These are phyloP conservation scores for Ophthalmolycus amberensis DNA, from an alignment of 2,113 vertebrate genomes.

Conservation along the genomic window DNA sequence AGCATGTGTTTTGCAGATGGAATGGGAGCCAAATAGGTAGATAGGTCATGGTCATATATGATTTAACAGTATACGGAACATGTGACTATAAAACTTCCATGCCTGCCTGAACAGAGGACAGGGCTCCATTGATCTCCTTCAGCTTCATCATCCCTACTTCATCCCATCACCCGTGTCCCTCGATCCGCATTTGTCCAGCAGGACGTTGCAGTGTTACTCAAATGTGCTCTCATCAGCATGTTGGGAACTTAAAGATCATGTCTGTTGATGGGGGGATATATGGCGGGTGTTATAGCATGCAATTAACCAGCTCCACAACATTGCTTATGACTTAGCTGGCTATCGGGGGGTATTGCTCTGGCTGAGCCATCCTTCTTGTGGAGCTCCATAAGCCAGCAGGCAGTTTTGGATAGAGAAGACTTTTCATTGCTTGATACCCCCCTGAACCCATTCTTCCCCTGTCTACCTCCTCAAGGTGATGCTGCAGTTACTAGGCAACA, in stretches of 20 bases:
- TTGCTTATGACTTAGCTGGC: slow-evolving; percentile 58
- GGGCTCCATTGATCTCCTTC: slow-evolving; percentile 52
- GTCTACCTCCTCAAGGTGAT: slow-evolving; percentile 48
- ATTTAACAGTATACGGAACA: slow-evolving; percentile 30
- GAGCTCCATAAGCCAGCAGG: slow-evolving; percentile 48
- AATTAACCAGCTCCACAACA: slow-evolving; percentile 74
- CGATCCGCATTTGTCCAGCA: slow-evolving; percentile 57
- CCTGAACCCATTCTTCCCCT: slow-evolving; percentile 42
- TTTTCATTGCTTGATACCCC: slow-evolving; percentile 64
- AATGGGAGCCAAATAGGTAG: neutral
- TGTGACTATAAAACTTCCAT: slow-evolving; percentile 43
- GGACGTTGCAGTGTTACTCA: slow-evolving; percentile 47
- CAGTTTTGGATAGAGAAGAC: slow-evolving; percentile 43
- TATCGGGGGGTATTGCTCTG: slow-evolving; percentile 44
- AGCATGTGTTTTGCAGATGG: slow-evolving; percentile 10
- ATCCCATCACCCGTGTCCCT: slow-evolving; percentile 47
- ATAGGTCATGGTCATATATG: slow-evolving; percentile 26
- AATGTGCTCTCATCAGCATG: slow-evolving; percentile 75
- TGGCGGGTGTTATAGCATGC: slow-evolving; percentile 65
- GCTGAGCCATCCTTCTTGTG: slow-evolving; percentile 24
- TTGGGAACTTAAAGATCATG: slow-evolving; percentile 66
- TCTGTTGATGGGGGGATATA: slow-evolving; percentile 69
- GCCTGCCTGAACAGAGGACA: slow-evolving; percentile 28
- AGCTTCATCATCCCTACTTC: slow-evolving; percentile 49
- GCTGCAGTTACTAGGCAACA: slow-evolving; percentile 79